Evolutionary conservation across 1,140 invertebrate species (phyloP), one percentile per base, ranked within the genome.

Genomic region (Phymorhynchus buccinoides): DNA sequence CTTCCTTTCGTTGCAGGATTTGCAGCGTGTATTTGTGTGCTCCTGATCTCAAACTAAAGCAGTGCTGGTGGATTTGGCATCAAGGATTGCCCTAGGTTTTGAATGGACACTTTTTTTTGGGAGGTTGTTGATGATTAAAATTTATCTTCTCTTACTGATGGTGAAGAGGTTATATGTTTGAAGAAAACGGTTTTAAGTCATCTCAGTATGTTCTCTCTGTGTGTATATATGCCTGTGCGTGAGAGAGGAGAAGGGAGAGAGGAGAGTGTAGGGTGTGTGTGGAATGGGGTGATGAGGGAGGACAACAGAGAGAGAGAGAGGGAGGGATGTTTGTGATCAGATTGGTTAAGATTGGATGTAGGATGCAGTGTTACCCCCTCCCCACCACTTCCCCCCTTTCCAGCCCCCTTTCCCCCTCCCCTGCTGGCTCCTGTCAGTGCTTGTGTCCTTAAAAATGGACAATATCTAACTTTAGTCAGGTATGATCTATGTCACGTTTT

Each of bases 41-140:
- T 1, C 73, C 73, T 41, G 73, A 75, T 62, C 56, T 62, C 14
- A 37, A 71, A 12, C 30, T 41, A 41, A 39, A 37, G 9, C 73
- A 39, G 73, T 75, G 73, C 73, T 75, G 73, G 73, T 75, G 73
- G 73, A 75, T 37, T 22, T 75, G 73, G 73, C 73, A 75, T 41
- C 37, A 71, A 71, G 68, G 68, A 62, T 27, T 62, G 56, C 56
- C 16, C 4, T 62, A 62, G 56, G 6, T 14, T 62, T 12, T 27
- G n/a, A 27, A 6, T 52, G 48, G 56, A 22, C 22, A 62, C 22
- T 27, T 12, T 16, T 62, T 22, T 62, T 62, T 62, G 4, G 22
- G 56, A 12, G 22, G 22, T 14, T 62, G 1, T 62, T 62, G 12
- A 27, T 16, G 56, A 27, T n/a, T n/a, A n/a, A n/a, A n/a, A n/a